Base-by-base conservation (phyloP, 2,888 invertebrate genomes). In the Oscheius sp. region DNA sequence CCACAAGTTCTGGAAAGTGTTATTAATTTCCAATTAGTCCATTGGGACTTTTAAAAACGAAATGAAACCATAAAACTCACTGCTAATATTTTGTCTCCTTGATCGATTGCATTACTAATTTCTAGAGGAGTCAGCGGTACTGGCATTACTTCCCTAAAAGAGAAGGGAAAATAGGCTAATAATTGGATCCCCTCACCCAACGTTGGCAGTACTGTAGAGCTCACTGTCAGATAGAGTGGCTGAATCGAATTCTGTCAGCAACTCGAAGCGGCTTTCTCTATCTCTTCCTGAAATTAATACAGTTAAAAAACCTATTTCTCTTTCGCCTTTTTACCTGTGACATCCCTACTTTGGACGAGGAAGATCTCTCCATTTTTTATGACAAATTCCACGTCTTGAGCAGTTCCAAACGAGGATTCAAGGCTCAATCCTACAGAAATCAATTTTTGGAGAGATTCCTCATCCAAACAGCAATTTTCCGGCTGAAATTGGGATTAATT, bases 301-400 rank as follows among this genome's bases (percentile, higher is more conserved):
- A 17, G 12, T 27, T 12, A 10, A 2, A n/a, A n/a, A n/a, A n/a
- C n/a, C n/a, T n/a, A n/a, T n/a, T n/a, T n/a, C n/a, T n/a, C n/a
- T n/a, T n/a, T n/a, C n/a, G n/a, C n/a, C n/a, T n/a, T n/a, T 53
- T 50, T n/a, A 69, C 75, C 75, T n/a, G 78, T 78, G 31, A 78
- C 72, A 65, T 78, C 73, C 66, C 78, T 31, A 23, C 72, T 74
- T 53, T 87, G 87, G 15, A 88, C 82, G 27, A 88, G 68, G 68
- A 83, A 87, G 8, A 88, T 77, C 20, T 76, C 52, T 80, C 91
- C 91, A 83, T 90, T 88, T 70, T 86, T 87, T 46, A 92, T 87
- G 10, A 92, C 93, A 92, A 93, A 94, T 87, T 94, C 93, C 66
- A 94, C 91, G 84, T 93, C 93, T 75, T 92, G 89, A 0, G 91